Conservation (phyloP, 1,140 invertebrate species). For the Amphibalanus amphitrite region DNA sequence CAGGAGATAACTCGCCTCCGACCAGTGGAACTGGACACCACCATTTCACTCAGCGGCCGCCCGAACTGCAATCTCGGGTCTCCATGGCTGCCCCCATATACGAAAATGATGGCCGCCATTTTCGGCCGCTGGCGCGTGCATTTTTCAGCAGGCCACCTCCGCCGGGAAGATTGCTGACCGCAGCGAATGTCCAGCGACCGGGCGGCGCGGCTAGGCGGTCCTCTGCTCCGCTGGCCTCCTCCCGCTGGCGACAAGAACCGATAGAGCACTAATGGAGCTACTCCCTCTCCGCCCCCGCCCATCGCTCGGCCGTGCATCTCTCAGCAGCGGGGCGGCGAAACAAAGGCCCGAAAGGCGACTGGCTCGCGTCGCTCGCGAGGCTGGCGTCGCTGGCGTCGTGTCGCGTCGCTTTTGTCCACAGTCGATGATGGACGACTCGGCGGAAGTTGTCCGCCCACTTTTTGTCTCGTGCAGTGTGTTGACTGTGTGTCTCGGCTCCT, state of each 20-base stretch:
- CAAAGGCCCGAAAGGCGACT: neutral
- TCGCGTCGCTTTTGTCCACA: neutral
- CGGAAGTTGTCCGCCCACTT: neutral
- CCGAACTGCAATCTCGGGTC: neutral
- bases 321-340: neutral
- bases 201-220: no score
- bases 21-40: no score
- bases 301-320: no score
- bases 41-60: no score
- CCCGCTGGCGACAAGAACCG: neutral
- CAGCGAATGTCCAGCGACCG: no score
- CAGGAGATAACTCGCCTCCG: no score
- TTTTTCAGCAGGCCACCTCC: neutral
- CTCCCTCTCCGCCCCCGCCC: no score
- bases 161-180: neutral
- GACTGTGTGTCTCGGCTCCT: no score
- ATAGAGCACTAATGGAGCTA: neutral
- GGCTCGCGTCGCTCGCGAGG: no score
- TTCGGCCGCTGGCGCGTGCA: neutral
- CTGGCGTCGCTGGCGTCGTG: no score
- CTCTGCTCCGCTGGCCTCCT: no score
- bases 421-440: neutral
- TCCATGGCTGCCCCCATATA: neutral
- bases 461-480: no score
- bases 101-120: neutral